A percentile compares a stretch with the other conserved stretches of the same genome.
phyloP scores from a whole-genome alignment of 2,113 vertebrate species.

The Pangasianodon hypophthalmus region DNA sequence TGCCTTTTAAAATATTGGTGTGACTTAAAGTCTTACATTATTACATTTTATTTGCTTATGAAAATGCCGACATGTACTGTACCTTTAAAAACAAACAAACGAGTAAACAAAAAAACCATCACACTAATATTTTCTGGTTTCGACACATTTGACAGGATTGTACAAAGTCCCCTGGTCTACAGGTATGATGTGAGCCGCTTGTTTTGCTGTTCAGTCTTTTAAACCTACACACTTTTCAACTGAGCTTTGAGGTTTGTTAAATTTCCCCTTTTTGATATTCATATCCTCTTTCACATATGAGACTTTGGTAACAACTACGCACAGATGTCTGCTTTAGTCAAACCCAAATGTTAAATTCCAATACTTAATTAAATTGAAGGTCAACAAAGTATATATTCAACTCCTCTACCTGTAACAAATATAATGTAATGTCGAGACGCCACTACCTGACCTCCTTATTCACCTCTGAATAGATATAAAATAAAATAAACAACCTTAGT shows the following conservation, averaged over 20 bases:
- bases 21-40: not conserved
- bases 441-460: not conserved
- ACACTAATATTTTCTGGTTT: not conserved
- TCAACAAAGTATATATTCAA: not conserved
- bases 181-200: not conserved
- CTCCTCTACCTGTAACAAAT: not conserved
- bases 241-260: not conserved
- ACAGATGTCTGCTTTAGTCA: not conserved
- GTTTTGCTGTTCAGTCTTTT: not conserved
- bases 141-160: too few relatives aligned
- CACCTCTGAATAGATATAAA: not conserved
- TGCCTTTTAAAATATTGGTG: not conserved
- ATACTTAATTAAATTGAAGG: not conserved
- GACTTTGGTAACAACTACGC: not conserved
- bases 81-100: not conserved
- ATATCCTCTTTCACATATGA: not conserved
- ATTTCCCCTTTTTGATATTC: slow-evolving; percentile 1
- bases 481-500: not conserved
- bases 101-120: too few relatives aligned
- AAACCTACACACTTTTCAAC: not conserved
- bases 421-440: not conserved
- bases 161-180: not conserved
- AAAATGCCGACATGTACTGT: not conserved
- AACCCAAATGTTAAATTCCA: not conserved
- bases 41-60: not conserved